Base-by-base conservation (phyloP, 2,888 invertebrate species). In the Dryomyza anilis region DNA sequence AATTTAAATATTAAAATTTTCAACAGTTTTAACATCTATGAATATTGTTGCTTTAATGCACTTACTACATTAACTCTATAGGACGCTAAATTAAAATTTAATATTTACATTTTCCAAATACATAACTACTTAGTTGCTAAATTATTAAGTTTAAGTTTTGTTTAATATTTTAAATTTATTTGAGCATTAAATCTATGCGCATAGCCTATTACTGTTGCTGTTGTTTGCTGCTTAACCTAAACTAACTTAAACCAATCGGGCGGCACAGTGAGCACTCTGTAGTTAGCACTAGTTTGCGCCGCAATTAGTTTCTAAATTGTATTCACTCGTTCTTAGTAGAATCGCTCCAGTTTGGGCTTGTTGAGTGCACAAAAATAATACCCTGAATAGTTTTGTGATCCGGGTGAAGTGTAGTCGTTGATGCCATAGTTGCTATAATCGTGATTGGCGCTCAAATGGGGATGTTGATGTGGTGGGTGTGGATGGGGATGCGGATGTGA, bases 351-450 rank as follows among this genome's bases (percentile, higher is more conserved):
- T 76, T 81, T 81, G 70, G 82, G 75, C 68, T 81, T 81, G 70
- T 82, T 81, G 66, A 81, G 77, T 76, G 82, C 79, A 76, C 81
- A 82, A 72, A 81, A 82, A 75, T 81, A 82, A 76, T 81, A 81
- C 74, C 81, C 81, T 74, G 82, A 77, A 78, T 82, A 81, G 73
- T 78, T 81, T 80, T 81, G 81, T 80, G 81, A 77, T 72, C 78
- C 80, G 76, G 81, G 78, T 74, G 78, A 76, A 76, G 80, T 73
- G 64, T 81, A 77, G 73, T 81, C 81, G 73, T 76, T 73, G 77
- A 82, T 81, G 75, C 79, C 76, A 69, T 81, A 82, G 64, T 79
- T 75, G 52, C 74, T 72, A 64, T 80, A 78, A 70, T 78, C 78
- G 29, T 78, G 77, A 70, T 72, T 76, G 68, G 48, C 21, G 36